phyloP scores from a whole-genome alignment of 2,797 vertebrate species.

The Pseudochirops corinnae region DNA sequence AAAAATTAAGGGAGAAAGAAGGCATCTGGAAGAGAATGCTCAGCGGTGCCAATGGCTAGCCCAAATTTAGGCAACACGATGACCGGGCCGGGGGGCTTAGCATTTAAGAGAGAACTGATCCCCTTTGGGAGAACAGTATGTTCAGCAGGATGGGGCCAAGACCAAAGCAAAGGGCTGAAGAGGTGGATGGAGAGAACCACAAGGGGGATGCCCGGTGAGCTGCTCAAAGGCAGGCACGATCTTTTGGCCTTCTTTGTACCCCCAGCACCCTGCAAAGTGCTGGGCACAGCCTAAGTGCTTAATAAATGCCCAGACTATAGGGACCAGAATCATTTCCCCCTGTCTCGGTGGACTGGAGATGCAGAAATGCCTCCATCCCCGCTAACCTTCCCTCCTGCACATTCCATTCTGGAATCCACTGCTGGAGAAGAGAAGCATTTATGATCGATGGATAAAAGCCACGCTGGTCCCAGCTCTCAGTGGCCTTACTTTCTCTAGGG shows the following conservation, averaged over 20 bases:
- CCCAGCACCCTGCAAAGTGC: too few relatives aligned
- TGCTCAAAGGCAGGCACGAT: not conserved
- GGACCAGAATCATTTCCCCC: not conserved
- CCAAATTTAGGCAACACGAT: not conserved
- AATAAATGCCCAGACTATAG: not conserved
- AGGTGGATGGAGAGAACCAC: not conserved
- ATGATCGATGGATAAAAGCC: not conserved
- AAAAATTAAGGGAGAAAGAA: not conserved
- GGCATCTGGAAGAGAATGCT: not conserved
- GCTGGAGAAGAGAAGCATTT: not conserved
- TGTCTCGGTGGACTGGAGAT: not conserved
- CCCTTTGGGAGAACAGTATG: too few relatives aligned
- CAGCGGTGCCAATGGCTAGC: accelerated
- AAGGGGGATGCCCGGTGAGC: not conserved
- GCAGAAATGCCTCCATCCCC: not conserved
- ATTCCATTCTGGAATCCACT: not conserved
- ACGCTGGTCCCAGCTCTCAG: too few relatives aligned
- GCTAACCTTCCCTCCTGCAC: not conserved
- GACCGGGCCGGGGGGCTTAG: not conserved
- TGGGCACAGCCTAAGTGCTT: not conserved
- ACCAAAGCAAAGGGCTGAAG: not conserved
- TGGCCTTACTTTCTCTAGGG: too few relatives aligned
- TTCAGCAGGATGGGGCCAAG: too few relatives aligned
- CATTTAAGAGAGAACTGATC: not conserved
- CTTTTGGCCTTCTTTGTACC: not conserved